These are phyloP conservation scores for Camponotus vicinus DNA, from an alignment of 1,140 invertebrate species.

Conservation along the genomic window DNA sequence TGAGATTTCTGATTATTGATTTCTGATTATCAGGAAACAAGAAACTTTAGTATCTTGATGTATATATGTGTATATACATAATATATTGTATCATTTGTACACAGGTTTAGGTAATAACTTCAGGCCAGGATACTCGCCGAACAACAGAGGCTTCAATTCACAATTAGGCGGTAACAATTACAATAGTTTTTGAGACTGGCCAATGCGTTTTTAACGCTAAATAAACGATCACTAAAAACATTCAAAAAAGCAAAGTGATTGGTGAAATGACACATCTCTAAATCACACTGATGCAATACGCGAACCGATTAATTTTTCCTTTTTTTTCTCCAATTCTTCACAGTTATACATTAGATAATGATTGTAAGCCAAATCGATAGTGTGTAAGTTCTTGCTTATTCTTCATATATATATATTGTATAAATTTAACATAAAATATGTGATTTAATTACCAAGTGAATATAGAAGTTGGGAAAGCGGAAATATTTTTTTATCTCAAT, in stretches of 20 bases:
- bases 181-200: conserved; percentile 83
- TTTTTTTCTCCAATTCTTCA: conserved; percentile 36
- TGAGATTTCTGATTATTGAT: background rate
- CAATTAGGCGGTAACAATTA: conserved; percentile 85
- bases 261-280: conserved; percentile 8
- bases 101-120: conserved; percentile 85
- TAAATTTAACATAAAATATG: background rate
- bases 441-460: background rate
- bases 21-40: background rate
- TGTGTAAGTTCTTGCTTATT: conserved; percentile 37
- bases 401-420: background rate
- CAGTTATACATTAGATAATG: conserved; percentile 33
- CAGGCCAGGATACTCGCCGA: conserved; percentile 83
- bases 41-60: background rate
- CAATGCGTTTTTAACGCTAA: conserved; percentile 71
- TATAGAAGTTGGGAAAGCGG: background rate
- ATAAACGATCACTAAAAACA: conserved; percentile 47
- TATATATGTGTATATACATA: background rate
- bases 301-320: conserved; percentile 26
- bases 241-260: conserved; percentile 62
- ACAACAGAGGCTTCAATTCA: conserved; percentile 83
- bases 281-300: conserved; percentile 24
- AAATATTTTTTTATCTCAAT: conserved; percentile 1
- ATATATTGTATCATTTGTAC: background rate
- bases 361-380: conserved; percentile 37